Evolutionary conservation across 2,797 vertebrate species (phyloP), one percentile per base, ranked within the genome.

Genomic region (Neostethus bicornis): DNA sequence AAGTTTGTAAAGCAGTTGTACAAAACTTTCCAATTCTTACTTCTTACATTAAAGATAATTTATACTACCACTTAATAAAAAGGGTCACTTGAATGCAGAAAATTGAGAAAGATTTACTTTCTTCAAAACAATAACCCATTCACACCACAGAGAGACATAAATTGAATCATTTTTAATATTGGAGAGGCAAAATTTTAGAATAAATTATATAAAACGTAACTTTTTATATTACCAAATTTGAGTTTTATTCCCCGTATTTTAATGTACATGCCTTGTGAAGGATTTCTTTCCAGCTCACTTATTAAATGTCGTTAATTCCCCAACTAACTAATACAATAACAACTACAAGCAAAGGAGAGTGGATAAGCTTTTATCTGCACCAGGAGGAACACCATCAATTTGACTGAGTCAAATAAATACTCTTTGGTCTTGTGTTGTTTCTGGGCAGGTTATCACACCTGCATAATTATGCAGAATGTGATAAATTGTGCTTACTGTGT

Each of bases 11-110:
- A 90, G 88, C 83, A 16, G 25, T 5, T 25, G 77, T 89, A 79
- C 81, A 91, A 85, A 90, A 87, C 84, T 88, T 87, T 91, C 87
- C 85, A 90, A 91, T 89, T 80, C 88, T 80, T 80, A 83, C 76
- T 89, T 90, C 90, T 75, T 85, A 85, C 90, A 89, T 83, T 81
- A 77, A 81, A 79, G 80, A 89, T 90, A 84, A 81, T 87, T 86
- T 72, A 84, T 83, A 82, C 81, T 81, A 84, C 85, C 86, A 83
- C 74, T 81, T 84, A 57, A 26, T 59, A 67, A 79, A 79, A 66
- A 48, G 56, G 60, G 65, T 43, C 10, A 28, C 73, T 74, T 71
- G 56, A 65, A 66, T 37, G 57, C 29, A 54, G 60, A 14, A 24
- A 73, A 76, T 69, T 62, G 9, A 54, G 16, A 47, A 61, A 55